A percentile compares a stretch with the other conserved stretches of the same genome.
Conservation (phyloP, 2,113 vertebrate genomes). For the Dicaeum eximium region DNA sequence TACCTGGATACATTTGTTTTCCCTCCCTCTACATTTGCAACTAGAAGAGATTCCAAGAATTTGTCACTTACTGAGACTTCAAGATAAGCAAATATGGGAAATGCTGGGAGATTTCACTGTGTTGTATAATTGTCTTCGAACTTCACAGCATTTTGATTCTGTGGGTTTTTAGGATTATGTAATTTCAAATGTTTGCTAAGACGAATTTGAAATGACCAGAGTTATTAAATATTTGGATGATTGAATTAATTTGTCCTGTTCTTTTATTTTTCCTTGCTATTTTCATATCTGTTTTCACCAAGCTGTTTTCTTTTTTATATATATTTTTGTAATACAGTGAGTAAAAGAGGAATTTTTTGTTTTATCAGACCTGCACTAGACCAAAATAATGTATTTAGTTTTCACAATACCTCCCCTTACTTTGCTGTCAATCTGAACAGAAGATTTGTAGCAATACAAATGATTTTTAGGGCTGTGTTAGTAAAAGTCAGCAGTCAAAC, state of each 20-base stretch:
- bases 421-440: conserved; percentile 26
- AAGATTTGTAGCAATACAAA: background rate
- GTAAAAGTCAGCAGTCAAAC: conserved; percentile 23
- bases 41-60: background rate
- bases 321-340: background rate
- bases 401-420: background rate
- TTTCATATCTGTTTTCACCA: background rate
- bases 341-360: background rate
- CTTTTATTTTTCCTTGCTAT: background rate
- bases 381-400: background rate
- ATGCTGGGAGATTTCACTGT: background rate
- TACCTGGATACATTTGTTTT: background rate
- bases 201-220: background rate
- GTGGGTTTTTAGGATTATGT: background rate
- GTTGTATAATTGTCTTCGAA: background rate
- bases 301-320: background rate
- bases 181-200: background rate
- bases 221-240: background rate
- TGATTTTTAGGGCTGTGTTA: conserved; percentile 1
- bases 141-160: background rate
- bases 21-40: background rate
- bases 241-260: background rate
- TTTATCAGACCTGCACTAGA: background rate
- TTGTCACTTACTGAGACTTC: background rate
- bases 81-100: background rate